Conservation (phyloP, 2,113 vertebrate species). For the Austrofundulus limnaeus region DNA sequence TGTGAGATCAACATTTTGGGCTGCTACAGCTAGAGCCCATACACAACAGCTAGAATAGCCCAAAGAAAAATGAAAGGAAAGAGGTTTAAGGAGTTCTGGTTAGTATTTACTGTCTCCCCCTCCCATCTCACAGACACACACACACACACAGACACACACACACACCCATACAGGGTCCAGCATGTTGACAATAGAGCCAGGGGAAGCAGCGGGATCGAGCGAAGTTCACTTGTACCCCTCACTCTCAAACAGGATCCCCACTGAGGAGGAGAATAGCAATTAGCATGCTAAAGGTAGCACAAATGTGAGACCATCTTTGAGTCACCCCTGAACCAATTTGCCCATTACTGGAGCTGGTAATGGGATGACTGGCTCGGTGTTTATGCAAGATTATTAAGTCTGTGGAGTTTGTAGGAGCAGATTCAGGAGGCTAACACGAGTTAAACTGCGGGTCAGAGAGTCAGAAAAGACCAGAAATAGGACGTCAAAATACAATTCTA, state of each 20-base stretch:
- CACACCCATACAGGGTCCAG: slow-evolving; percentile 29
- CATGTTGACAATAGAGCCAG: slow-evolving; percentile 47
- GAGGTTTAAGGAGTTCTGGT: slow-evolving; percentile 19
- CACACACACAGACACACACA: slow-evolving; percentile 21
- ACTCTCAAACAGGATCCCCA: slow-evolving; percentile 73
- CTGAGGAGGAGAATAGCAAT: slow-evolving; percentile 72
- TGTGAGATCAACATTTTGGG: neutral
- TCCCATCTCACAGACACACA: slow-evolving; percentile 34
- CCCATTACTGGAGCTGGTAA: slow-evolving; percentile 38
- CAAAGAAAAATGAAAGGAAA: slow-evolving; percentile 20
- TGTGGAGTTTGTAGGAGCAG: slow-evolving; percentile 41
- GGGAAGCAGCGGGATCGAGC: slow-evolving; percentile 57
- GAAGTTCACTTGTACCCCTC: slow-evolving; percentile 52
- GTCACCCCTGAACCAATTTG: slow-evolving; percentile 52
- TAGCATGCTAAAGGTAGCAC: slow-evolving; percentile 76
- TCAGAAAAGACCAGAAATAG: slow-evolving; percentile 10
- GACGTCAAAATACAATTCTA: neutral
- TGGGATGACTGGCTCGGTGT: slow-evolving; percentile 42
- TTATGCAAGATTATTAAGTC: slow-evolving; percentile 51
- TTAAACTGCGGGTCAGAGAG: slow-evolving; percentile 49
- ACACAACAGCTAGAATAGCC: too few species aligned
- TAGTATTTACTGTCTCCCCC: slow-evolving; percentile 33
- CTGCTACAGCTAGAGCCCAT: neutral
- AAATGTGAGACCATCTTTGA: slow-evolving; percentile 63
- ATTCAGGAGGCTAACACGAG: slow-evolving; percentile 51